phyloP scores from a whole-genome alignment of 2,888 invertebrate genomes.

The Colletes collaris region DNA sequence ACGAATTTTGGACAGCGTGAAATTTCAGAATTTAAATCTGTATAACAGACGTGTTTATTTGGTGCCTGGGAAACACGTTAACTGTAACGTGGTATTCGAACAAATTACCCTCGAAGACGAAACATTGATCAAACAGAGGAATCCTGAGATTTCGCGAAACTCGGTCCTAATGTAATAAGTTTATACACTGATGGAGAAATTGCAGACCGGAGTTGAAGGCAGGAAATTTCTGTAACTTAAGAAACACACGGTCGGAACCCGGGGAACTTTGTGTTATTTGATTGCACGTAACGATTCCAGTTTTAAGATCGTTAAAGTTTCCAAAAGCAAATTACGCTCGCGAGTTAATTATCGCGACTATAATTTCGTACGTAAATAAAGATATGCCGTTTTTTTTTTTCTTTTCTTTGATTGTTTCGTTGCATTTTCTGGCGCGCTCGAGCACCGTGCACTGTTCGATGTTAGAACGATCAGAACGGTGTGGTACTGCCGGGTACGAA shows the following conservation, averaged over 20 bases:
- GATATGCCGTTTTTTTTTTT: background rate
- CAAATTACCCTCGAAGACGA: slow-evolving; percentile 3
- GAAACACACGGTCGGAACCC: background rate
- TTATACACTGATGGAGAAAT: background rate
- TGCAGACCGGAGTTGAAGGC: background rate
- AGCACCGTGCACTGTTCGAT: background rate
- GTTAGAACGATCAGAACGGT: slow-evolving; percentile 31
- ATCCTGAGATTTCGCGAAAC: background rate
- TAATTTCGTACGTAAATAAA: slow-evolving; percentile 19
- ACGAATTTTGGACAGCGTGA: too few relatives aligned
- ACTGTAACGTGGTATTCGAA: slow-evolving; percentile 15
- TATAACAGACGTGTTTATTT: too few relatives aligned
- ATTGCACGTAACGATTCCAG: slow-evolving; percentile 14
- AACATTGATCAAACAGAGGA: background rate
- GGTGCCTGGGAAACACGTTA: too few relatives aligned
- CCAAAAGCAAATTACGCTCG: slow-evolving; percentile 12
- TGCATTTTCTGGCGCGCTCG: slow-evolving; percentile 10
- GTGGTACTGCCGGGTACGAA: slow-evolving; percentile 60
- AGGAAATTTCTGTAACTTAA: background rate
- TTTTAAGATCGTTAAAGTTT: background rate
- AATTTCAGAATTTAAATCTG: too few relatives aligned
- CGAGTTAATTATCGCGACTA: slow-evolving; percentile 14
- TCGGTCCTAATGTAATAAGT: background rate
- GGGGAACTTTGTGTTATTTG: background rate
- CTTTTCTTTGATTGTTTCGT: background rate